Conservation (phyloP, 1,140 invertebrate genomes). For the Orussus abietinus region DNA sequence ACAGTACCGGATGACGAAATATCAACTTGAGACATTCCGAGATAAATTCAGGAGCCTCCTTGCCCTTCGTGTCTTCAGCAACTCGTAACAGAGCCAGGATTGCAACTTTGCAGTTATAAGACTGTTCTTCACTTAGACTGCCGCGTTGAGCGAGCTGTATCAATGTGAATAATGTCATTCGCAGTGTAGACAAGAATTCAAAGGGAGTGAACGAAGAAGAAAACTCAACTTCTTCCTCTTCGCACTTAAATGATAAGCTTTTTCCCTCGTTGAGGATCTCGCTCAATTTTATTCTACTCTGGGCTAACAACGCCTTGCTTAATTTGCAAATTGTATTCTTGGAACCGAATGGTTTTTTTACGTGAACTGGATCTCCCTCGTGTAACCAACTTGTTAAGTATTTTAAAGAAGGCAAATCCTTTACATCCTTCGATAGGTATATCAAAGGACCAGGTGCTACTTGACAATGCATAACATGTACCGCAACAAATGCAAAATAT, state of each 20-base stretch:
- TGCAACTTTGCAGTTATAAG: conserved; percentile 24
- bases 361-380: conserved; percentile 1
- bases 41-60: conserved; percentile 6
- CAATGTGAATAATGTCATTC: conserved; percentile 39
- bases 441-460: conserved; percentile 29
- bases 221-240: conserved; percentile 16
- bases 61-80: conserved; percentile 14
- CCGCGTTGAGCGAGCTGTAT: conserved; percentile 26
- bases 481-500: conserved; percentile 31
- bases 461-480: conserved; percentile 41
- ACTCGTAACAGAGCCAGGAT: conserved; percentile 33
- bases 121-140: conserved; percentile 21
- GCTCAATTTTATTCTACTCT: conserved; percentile 15
- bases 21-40: conserved; percentile 32
- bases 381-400: conserved; percentile 34
- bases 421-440: conserved; percentile 22
- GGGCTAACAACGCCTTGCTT: conserved; percentile 21
- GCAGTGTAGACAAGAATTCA: conserved; percentile 24
- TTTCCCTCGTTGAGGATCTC: conserved; percentile 17
- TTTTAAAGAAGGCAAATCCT: conserved; percentile 21
- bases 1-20: conserved; percentile 54
- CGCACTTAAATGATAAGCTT: conserved; percentile 18
- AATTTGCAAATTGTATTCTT: conserved; percentile 19
- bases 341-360: conserved; percentile 19
- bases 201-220: conserved; percentile 21